These are phyloP conservation scores for Dipodomys ordii DNA, from an alignment of 2,113 vertebrate species.

Conservation along the genomic window DNA sequence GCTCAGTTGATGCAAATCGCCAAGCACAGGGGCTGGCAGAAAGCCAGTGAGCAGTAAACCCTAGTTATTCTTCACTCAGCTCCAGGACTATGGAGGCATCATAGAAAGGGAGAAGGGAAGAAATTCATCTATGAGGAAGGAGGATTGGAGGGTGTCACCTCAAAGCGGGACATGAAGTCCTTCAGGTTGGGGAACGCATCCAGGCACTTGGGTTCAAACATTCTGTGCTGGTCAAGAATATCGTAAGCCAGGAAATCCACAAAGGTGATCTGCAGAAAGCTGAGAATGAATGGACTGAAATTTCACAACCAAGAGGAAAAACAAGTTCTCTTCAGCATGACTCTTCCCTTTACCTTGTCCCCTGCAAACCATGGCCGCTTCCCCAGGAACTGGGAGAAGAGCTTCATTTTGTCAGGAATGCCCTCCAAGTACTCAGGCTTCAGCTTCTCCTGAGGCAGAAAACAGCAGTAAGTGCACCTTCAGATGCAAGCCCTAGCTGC, in stretches of 20 bases:
- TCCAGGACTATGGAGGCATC: not conserved
- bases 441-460: constrained; percentile 86
- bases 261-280: constrained; percentile 89
- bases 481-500: not conserved
- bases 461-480: not conserved
- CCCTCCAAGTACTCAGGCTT: constrained; percentile 87
- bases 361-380: constrained; percentile 92
- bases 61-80: not conserved
- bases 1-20: no score
- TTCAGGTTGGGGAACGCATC: not conserved
- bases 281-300: not conserved
- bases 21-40: not conserved
- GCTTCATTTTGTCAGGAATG: constrained; percentile 87
- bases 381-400: constrained; percentile 91
- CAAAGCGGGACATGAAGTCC: not conserved
- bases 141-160: constrained; percentile 66
- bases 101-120: not conserved
- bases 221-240: constrained; percentile 89
- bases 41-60: not conserved
- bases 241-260: constrained; percentile 93
- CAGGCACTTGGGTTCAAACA: constrained; percentile 90
- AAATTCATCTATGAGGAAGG: not conserved
- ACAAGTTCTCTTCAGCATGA: not conserved
- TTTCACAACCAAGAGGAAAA: not conserved
- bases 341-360: constrained; percentile 87